A percentile compares a stretch with the other conserved stretches of the same genome.
Evolutionary conservation across 2,113 vertebrate species (phyloP).

Genomic region (Crotalus viridis): DNA sequence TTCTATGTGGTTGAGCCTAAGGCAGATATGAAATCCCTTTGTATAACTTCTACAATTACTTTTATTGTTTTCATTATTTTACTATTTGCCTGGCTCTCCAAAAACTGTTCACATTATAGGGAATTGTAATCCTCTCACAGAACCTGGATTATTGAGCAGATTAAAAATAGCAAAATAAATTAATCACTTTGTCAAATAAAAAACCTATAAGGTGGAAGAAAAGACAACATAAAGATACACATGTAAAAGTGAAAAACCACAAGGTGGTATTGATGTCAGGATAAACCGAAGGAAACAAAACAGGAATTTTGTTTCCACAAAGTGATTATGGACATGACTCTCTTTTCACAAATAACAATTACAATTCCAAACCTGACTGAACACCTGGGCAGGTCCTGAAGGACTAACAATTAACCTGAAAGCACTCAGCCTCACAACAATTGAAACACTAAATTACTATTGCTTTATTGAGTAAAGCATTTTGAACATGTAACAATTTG

Average conservation of each 20-base stretch:
- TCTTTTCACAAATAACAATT: slow-evolving; percentile 24
- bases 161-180: background rate
- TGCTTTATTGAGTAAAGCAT: background rate
- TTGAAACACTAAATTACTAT: too few species aligned
- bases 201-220: background rate
- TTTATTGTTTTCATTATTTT: background rate
- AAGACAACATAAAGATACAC: background rate
- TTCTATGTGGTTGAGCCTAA: background rate
- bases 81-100: background rate
- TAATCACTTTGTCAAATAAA: background rate
- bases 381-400: slow-evolving; percentile 24
- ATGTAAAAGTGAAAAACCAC: background rate
- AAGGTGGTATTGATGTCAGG: background rate
- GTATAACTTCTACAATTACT: background rate
- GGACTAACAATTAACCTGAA: slow-evolving; percentile 13
- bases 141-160: background rate
- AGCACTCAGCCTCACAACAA: background rate
- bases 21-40: background rate
- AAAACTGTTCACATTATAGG: background rate
- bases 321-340: background rate
- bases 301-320: background rate
- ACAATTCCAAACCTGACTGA: background rate
- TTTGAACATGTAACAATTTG: background rate
- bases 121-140: background rate
- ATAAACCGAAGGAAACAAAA: slow-evolving; percentile 9